Evolutionary conservation across 1,140 invertebrate genomes (phyloP).

Genomic region (Drosophila parabipectinata): DNA sequence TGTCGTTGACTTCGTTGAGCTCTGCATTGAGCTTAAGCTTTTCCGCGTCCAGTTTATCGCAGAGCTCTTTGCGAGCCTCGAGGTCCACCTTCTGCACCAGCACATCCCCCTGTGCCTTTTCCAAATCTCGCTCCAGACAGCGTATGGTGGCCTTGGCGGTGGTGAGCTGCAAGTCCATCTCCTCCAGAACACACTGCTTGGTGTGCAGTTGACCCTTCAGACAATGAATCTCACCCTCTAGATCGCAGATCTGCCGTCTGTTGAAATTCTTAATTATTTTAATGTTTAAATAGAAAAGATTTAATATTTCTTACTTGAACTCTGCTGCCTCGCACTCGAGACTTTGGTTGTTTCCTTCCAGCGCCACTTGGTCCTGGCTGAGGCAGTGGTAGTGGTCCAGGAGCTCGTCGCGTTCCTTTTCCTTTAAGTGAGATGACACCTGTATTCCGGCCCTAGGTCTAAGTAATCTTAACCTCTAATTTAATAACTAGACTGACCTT

Average conservation of each 20-base stretch:
- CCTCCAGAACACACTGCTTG: slow-evolving; percentile 50
- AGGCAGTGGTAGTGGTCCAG: slow-evolving; percentile 87
- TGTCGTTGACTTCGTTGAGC: slow-evolving; percentile 65
- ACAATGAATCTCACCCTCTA: slow-evolving; percentile 62
- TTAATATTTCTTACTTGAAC: slow-evolving; percentile 69
- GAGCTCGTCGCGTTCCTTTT: slow-evolving; percentile 87
- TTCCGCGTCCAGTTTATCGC: slow-evolving; percentile 75
- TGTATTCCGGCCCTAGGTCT: slow-evolving; percentile 22
- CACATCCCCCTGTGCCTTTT: slow-evolving; percentile 55
- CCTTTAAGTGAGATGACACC: slow-evolving; percentile 84
- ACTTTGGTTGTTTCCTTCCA: slow-evolving; percentile 88
- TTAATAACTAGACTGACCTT: slow-evolving; percentile 83
- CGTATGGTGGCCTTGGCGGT: slow-evolving; percentile 35
- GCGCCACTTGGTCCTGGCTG: slow-evolving; percentile 86
- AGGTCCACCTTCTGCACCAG: slow-evolving; percentile 68
- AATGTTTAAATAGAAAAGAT: neutral
- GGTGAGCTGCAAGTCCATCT: slow-evolving; percentile 58
- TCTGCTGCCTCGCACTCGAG: slow-evolving; percentile 87
- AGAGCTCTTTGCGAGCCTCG: slow-evolving; percentile 72
- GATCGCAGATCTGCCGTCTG: slow-evolving; percentile 70
- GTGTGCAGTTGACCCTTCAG: slow-evolving; percentile 62
- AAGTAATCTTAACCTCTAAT: slow-evolving; percentile 38
- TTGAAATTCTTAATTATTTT: neutral
- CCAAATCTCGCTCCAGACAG: slow-evolving; percentile 60
- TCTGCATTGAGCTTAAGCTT: slow-evolving; percentile 78